A percentile compares a stretch with the other conserved stretches of the same genome.
phyloP scores from a whole-genome alignment of 2,888 invertebrate genomes.

The Seira musarum region DNA sequence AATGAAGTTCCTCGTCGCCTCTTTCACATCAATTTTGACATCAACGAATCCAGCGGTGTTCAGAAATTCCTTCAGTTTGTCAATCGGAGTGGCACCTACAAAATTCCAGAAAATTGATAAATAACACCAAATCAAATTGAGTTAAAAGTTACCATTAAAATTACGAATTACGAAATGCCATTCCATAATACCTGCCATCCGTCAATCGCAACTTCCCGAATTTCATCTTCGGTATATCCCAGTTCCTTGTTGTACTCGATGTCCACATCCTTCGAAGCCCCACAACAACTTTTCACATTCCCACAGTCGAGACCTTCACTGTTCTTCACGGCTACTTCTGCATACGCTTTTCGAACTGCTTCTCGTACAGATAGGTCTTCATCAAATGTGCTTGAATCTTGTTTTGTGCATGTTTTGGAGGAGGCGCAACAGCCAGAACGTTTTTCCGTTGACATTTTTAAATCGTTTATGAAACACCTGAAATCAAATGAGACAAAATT shows the following conservation, averaged over 20 bases:
- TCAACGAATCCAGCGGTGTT: slow-evolving; percentile 47
- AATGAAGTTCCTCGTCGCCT: slow-evolving; percentile 59
- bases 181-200: slow-evolving; percentile 50
- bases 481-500: no score
- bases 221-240: slow-evolving; percentile 58
- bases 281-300: slow-evolving; percentile 55
- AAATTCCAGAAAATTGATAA: no score
- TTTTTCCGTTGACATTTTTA: neutral
- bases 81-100: slow-evolving; percentile 56
- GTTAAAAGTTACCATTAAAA: no score
- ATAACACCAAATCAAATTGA: no score
- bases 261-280: slow-evolving; percentile 53
- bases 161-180: no score
- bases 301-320: slow-evolving; percentile 49
- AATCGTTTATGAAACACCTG: no score
- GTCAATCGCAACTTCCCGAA: slow-evolving; percentile 45
- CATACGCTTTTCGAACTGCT: slow-evolving; percentile 57
- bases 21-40: slow-evolving; percentile 56
- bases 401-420: neutral
- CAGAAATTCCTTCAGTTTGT: slow-evolving; percentile 43
- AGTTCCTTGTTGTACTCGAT: slow-evolving; percentile 53
- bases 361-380: slow-evolving; percentile 37
- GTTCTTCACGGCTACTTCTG: slow-evolving; percentile 57
- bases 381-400: neutral
- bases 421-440: neutral